Base-by-base conservation (phyloP, 2,113 vertebrate genomes). In the Origma solitaria region DNA sequence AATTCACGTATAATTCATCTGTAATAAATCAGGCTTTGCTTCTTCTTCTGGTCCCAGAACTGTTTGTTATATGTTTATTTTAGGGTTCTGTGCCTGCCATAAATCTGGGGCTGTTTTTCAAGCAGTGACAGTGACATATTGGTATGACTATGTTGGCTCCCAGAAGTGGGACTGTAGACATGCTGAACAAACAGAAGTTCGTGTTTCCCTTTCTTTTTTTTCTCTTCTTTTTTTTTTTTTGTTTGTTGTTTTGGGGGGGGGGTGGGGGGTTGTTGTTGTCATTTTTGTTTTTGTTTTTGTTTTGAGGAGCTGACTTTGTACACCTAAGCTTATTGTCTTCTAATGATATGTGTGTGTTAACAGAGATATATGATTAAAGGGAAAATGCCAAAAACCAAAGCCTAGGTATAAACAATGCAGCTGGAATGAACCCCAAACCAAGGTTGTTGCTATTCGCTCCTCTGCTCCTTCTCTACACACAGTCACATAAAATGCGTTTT, bases 101-200 rank as follows among this genome's bases (percentile, higher is more conserved):
- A 92, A 95, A 94, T 96, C 72, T 91, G 60, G 33, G 64, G 27
- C 60, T 86, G 81, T 82, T 94, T 92, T 86, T 86, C 91, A 86
- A 60, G 28, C 15, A 64, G 56, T 75, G 82, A n/a, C 69, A 92
- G 30, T 78, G 77, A 91, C 84, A 25, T 75, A 96, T 88, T 75
- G 53, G 13, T 73, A 54, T 66, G 79, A 35, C 71, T 88, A 0
- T 70, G 35, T 51, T 93, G 76, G 30, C 35, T 95, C 68, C 82
- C 92, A 73, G 68, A 70, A 82, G 47, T 58, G 58, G 25, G 40
- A 72, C 61, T 90, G 30, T 27, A 65, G 66, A 65, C 37, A 83
- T 83, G 75, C 71, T 82, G 71, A 95, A 76, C 61, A 94, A 93
- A 84, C 49, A 90, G 44, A 81, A 79, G 37, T 61, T 77, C 25